A percentile compares a stretch with the other conserved stretches of the same genome.
Conservation (phyloP, 2,797 vertebrate genomes). For the Tinamus major region DNA sequence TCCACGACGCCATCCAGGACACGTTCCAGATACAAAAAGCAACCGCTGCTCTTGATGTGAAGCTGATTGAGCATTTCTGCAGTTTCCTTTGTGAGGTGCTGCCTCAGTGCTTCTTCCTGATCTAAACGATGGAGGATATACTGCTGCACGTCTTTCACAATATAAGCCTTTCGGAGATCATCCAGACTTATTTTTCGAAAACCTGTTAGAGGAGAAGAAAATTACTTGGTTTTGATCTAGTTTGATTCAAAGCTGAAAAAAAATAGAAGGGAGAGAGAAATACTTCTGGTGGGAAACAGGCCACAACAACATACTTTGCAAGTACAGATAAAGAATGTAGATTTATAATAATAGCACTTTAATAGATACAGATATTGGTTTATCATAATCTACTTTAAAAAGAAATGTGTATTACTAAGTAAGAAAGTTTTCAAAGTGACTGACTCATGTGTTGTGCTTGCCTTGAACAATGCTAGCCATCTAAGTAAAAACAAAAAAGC, state of each 20-base stretch:
- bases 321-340: not conserved
- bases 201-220: constrained; percentile 79
- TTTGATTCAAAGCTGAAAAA: not conserved
- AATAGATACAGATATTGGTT: not conserved
- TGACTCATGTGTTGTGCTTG: not conserved
- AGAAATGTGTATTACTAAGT: not conserved
- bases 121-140: constrained; percentile 98
- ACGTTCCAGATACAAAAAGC: constrained; percentile 96
- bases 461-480: not conserved
- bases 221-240: not conserved
- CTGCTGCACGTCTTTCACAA: constrained; percentile 99
- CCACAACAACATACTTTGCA: not conserved
- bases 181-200: constrained; percentile 98
- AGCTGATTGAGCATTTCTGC: constrained; percentile 99
- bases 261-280: not conserved
- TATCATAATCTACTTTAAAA: not conserved
- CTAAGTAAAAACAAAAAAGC: not conserved
- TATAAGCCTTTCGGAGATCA: constrained; percentile 96
- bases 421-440: not conserved
- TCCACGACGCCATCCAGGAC: constrained; percentile 98
- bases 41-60: constrained; percentile 99
- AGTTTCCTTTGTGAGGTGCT: constrained; percentile 98
- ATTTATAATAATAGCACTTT: not conserved
- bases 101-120: constrained; percentile 95
- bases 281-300: not conserved